Evolutionary conservation across 2,113 vertebrate genomes (phyloP), one percentile per base, ranked within the genome.

Genomic region (Perognathus longimembris): DNA sequence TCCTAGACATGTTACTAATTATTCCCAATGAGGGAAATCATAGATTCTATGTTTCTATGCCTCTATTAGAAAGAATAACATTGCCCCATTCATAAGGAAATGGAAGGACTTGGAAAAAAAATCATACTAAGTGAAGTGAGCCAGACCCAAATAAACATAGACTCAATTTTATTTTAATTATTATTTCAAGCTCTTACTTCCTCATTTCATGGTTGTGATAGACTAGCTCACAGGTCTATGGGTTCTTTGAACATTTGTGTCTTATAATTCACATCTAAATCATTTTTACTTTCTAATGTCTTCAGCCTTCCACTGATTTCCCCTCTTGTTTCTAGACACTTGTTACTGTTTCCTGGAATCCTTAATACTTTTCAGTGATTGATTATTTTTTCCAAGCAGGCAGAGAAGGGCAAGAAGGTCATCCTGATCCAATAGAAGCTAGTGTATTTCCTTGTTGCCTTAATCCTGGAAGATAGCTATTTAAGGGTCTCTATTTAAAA

Each of bases 141-240:
- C n/a, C n/a, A n/a, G n/a, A n/a, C n/a, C n/a, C n/a, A n/a, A n/a
- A n/a, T n/a, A n/a, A n/a, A n/a, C n/a, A n/a, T n/a, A n/a, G n/a
- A n/a, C 59, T 90, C 81, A 59, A 78, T 40, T 36, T 24, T n/a
- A 83, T 11, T 82, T 64, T n/a, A n/a, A 76, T 14, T 78, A 0
- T n/a, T 66, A 63, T 80, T 71, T 92, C 73, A 89, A 78, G 12
- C 75, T 59, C 88, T 71, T 63, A 90, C 4, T 67, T 26, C 4
- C 73, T 34, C 21, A 67, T 77, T 8, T 89, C 54, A 67, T 91
- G 91, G 54, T 54, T 30, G 75, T 63, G 14, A 34, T n/a, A 80
- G 66, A 42, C 18, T 54, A 80, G 18, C 67, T 86, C 28, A 83
- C 71, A 57, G 54, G 15, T 80, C 14, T 59, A 69, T 75, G 45